Conservation (phyloP, 2,113 vertebrate genomes). For the Notothenia rossii region DNA sequence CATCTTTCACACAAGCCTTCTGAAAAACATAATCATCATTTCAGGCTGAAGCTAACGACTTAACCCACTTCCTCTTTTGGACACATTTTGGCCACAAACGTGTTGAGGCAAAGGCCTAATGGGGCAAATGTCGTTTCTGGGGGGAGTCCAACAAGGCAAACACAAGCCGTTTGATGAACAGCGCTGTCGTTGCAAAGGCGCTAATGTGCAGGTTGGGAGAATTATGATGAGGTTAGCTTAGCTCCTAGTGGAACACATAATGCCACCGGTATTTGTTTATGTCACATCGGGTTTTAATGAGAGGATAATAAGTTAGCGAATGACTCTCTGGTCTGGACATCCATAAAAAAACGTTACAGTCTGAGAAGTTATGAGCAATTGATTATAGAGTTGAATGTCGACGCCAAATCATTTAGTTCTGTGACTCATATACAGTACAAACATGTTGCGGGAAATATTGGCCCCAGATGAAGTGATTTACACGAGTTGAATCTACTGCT, state of each 20-base stretch:
- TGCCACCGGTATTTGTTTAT: conserved; percentile 65
- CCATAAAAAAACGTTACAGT: conserved; percentile 40
- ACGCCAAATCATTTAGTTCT: conserved; percentile 1
- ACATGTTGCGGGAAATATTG: conserved; percentile 9
- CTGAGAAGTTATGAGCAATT: conserved; percentile 13
- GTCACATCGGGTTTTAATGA: conserved; percentile 72
- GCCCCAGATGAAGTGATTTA: background rate
- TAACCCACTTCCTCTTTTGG: conserved; percentile 29
- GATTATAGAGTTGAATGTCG: conserved; percentile 31
- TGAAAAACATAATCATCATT: conserved; percentile 30
- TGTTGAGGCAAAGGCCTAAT: conserved; percentile 24
- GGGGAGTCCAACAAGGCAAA: conserved; percentile 61
- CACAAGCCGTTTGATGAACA: conserved; percentile 66
- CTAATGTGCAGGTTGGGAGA: conserved; percentile 73
- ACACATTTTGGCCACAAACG: conserved; percentile 34
- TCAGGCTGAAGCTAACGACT: conserved; percentile 3
- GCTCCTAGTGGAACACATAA: conserved; percentile 46
- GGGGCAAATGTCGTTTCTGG: conserved; percentile 63
- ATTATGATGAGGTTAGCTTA: conserved; percentile 73
- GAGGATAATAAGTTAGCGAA: conserved; percentile 34
- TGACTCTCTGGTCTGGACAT: conserved; percentile 38
- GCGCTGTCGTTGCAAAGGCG: conserved; percentile 59
- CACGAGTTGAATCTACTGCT: background rate
- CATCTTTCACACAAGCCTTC: background rate
- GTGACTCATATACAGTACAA: conserved; percentile 4